Conservation (phyloP, 2,797 vertebrate genomes). For the Sebastes kiyomatsui region DNA sequence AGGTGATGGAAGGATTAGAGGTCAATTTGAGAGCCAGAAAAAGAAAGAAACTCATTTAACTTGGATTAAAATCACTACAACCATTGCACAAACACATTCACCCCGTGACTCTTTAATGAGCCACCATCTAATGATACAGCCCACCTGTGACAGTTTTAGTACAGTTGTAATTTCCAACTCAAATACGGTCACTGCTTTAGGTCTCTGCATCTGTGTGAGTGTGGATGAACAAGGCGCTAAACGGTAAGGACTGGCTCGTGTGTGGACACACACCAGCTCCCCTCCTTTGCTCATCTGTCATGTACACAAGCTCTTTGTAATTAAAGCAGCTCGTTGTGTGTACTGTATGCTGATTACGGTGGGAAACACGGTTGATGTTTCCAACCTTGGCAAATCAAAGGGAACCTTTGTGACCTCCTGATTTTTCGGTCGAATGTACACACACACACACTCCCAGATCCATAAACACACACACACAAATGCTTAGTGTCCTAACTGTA, state of each 20-base stretch:
- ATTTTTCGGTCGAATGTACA: conserved; percentile 21
- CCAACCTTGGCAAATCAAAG: conserved; percentile 69
- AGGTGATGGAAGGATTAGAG: neutral
- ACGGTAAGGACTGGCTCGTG: neutral
- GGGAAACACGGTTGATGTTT: conserved; percentile 40
- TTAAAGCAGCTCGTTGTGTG: conserved; percentile 58
- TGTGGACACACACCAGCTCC: neutral
- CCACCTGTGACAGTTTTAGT: conserved; percentile 51
- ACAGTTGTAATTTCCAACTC: conserved; percentile 58
- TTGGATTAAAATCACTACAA: neutral
- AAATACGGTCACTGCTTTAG: conserved; percentile 33
- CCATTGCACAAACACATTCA: neutral
- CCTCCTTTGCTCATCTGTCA: conserved; percentile 28
- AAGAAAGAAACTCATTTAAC: neutral
- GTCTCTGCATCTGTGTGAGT: neutral
- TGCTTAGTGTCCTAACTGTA: conserved; percentile 40
- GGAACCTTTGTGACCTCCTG: conserved; percentile 57
- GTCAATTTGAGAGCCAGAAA: neutral
- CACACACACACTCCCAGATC: neutral
- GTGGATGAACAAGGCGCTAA: neutral
- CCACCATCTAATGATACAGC: conserved; percentile 39
- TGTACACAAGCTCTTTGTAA: conserved; percentile 60
- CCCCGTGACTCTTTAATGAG: conserved; percentile 40
- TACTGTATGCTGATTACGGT: conserved; percentile 46
- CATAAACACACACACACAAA: conserved; percentile 2